phyloP scores from a whole-genome alignment of 1,140 invertebrate genomes.

The Stratiolaelaps scimitus region DNA sequence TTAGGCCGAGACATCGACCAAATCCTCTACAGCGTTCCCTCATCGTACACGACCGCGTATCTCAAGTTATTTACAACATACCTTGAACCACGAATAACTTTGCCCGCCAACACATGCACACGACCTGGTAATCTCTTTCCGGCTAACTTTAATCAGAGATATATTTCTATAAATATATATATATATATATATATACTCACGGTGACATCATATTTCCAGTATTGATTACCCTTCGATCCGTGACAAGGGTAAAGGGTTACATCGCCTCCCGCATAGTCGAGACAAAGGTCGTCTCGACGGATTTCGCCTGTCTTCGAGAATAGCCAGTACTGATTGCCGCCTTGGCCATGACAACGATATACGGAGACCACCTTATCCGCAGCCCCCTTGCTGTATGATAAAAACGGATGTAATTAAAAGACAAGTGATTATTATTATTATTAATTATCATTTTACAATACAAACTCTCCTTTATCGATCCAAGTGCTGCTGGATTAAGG shows the following conservation, averaged over 20 bases:
- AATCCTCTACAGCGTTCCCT: too few relatives aligned
- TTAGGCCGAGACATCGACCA: too few relatives aligned
- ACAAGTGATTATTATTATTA: too few relatives aligned
- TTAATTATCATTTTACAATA: background rate
- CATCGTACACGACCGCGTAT: too few relatives aligned
- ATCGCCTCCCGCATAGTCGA: conserved; percentile 86
- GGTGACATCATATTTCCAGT: conserved; percentile 63
- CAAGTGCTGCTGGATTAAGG: background rate
- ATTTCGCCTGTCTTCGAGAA: conserved; percentile 90
- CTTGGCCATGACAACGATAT: conserved; percentile 71
- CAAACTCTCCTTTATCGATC: background rate
- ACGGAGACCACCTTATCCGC: background rate
- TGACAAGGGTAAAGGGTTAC: conserved; percentile 90
- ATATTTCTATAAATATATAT: background rate
- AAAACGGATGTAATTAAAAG: too few relatives aligned
- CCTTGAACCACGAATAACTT: background rate
- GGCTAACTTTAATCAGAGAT: background rate
- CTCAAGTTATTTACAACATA: background rate
- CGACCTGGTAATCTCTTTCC: too few relatives aligned
- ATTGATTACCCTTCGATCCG: conserved; percentile 82
- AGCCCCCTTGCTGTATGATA: background rate
- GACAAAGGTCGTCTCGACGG: conserved; percentile 83
- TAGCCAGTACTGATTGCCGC: conserved; percentile 94
- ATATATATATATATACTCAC: conserved; percentile 43
- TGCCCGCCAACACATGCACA: too few relatives aligned